Evolutionary conservation across 2,113 vertebrate species (phyloP).

Genomic region (Eleginops maclovinus): DNA sequence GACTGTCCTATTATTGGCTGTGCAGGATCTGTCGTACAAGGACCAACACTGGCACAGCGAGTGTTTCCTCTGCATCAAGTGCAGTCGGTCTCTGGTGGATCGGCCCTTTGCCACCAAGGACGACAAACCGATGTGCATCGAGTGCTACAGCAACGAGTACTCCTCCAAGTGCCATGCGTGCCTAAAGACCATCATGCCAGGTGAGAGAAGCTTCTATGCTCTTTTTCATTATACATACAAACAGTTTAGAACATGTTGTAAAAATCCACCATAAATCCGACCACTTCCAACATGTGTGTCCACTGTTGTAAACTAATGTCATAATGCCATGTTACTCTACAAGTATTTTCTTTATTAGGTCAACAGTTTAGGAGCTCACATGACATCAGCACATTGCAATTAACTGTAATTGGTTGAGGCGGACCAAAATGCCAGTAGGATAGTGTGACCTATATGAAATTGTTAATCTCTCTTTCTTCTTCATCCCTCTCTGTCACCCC

Average conservation of each 20-base stretch:
- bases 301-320: background rate
- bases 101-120: slow-evolving; percentile 95
- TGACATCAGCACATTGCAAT: background rate
- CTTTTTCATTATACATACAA: background rate
- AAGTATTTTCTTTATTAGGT: no score
- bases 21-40: slow-evolving; percentile 95
- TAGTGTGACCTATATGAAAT: background rate
- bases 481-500: background rate
- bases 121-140: slow-evolving; percentile 91
- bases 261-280: background rate
- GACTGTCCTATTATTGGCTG: background rate
- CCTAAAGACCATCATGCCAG: slow-evolving; percentile 97
- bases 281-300: background rate
- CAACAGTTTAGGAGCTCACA: background rate
- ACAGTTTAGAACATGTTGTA: no score
- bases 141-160: slow-evolving; percentile 94
- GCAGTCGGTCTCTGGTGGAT: slow-evolving; percentile 90
- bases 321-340: no score
- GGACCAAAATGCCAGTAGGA: background rate
- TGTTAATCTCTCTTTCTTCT: background rate
- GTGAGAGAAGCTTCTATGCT: slow-evolving; percentile 73
- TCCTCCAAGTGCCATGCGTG: slow-evolving; percentile 94
- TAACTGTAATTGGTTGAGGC: background rate
- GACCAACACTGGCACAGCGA: slow-evolving; percentile 96
- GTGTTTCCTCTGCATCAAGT: slow-evolving; percentile 94